Evolutionary conservation across 2,113 vertebrate species (phyloP), one percentile per base, ranked within the genome.

Genomic region (Drymodes brunneopygia): DNA sequence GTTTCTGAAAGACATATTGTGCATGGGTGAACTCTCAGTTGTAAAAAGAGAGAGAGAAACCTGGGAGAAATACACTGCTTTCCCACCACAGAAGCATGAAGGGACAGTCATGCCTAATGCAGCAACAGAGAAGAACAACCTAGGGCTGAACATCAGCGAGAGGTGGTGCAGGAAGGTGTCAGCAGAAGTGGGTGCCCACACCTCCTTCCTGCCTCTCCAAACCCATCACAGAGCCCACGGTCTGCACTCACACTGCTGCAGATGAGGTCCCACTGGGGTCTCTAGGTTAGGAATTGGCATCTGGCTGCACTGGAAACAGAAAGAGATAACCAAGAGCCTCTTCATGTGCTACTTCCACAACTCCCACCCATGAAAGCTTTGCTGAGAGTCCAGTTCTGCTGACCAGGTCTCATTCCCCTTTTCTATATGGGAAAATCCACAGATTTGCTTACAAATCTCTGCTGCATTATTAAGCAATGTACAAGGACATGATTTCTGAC

Each of bases 111-210:
- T 27, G 45, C 28, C 48, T 36, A 15, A 6, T 1, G 16, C 2
- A 58, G 47, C 35, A 48, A n/a, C 3, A 50, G 22, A 18, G 23
- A 85, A 79, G 81, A 85, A 48, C 0, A 4, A 28, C 31, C 50
- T 8, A 3, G 45, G 50, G 66, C 86, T 83, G 57, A 74, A 42
- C 0, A 1, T 4, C 66, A 80, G n/a, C 0, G 0, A 51, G 57
- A 80, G 29, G 58, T 25, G 23, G 44, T 24, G 27, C 62, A 64
- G 48, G 44, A 79, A 58, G 20, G 11, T 18, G 31, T 20, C 31
- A 44, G 66, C 66, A 90, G 42, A 33, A 38, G 35, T 2, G 2
- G 35, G 17, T 11, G 19, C 35, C 35, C 22, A 20, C 27, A 31
- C 4, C 29, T 47, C 38, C 24, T 48, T 36, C 36, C 31, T 8